These are phyloP conservation scores for Spodoptera exigua DNA, from an alignment of 2,888 invertebrate genomes.

Conservation along the genomic window DNA sequence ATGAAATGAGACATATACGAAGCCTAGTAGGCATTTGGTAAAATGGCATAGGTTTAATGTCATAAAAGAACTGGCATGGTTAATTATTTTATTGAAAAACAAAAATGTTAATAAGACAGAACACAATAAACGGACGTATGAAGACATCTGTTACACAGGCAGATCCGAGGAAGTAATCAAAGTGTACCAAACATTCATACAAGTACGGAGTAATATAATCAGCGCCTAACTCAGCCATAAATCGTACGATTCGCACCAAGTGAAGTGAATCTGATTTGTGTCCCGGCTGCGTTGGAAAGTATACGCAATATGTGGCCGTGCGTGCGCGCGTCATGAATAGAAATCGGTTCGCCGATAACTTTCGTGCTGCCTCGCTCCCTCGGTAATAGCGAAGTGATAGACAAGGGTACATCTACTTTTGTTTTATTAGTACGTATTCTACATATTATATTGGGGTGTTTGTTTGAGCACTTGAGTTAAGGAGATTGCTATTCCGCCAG, in stretches of 20 bases:
- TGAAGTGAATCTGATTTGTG: conserved; percentile 60
- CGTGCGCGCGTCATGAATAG: conserved; percentile 79
- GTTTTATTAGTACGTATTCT: conserved; percentile 71
- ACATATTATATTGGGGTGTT: conserved; percentile 62
- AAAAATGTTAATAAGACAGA: neutral
- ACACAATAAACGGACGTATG: conserved; percentile 17
- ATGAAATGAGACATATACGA: neutral
- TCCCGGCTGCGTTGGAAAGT: conserved; percentile 58
- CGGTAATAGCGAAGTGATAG: conserved; percentile 66
- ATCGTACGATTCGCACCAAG: conserved; percentile 52
- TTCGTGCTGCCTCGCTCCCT: conserved; percentile 61
- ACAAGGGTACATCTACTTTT: conserved; percentile 69
- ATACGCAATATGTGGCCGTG: conserved; percentile 61
- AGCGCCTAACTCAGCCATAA: conserved; percentile 47
- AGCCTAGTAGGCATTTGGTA: no score
- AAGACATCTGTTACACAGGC: conserved; percentile 32
- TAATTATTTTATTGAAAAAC: no score
- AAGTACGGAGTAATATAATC: conserved; percentile 52
- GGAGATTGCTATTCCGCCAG: conserved; percentile 15
- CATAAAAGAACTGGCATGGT: no score
- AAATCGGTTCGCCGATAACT: conserved; percentile 82
- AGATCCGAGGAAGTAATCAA: conserved; percentile 34
- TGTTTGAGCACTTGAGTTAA: conserved; percentile 32
- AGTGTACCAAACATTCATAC: conserved; percentile 37
- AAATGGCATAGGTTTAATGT: no score